phyloP scores from a whole-genome alignment of 2,113 vertebrate genomes.

The Albula goreensis region DNA sequence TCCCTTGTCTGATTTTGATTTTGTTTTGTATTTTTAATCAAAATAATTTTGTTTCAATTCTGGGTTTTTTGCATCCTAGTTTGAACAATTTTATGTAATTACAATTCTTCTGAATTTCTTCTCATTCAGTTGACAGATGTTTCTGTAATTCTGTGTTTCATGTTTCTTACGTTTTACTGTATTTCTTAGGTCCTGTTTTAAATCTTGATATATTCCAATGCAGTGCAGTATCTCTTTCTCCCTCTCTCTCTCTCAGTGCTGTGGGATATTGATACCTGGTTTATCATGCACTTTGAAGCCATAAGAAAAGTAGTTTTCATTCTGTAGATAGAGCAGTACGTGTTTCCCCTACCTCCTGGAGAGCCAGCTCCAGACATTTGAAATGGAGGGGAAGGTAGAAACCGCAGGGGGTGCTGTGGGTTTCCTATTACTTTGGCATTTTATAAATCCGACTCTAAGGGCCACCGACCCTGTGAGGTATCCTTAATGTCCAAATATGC shows the following conservation, averaged over 20 bases:
- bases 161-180: background rate
- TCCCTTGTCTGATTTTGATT: too few species aligned
- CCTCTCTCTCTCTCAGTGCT: background rate
- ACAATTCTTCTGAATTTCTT: too few species aligned
- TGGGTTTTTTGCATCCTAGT: too few species aligned
- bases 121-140: too few species aligned
- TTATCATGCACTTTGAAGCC: constrained; percentile 16
- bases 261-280: constrained; percentile 6
- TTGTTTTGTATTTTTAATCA: too few species aligned
- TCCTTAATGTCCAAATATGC: too few species aligned
- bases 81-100: too few species aligned
- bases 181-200: constrained; percentile 19
- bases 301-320: background rate
- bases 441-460: too few species aligned
- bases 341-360: background rate
- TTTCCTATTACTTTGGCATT: too few species aligned
- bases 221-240: background rate
- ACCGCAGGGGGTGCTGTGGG: background rate
- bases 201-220: background rate
- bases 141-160: too few species aligned
- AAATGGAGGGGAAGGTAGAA: background rate
- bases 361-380: constrained; percentile 6
- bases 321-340: background rate
- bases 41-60: too few species aligned
- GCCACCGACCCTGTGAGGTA: too few species aligned